These are phyloP conservation scores for Theodoxus fluviatilis DNA, from an alignment of 2,888 invertebrate species.

Conservation along the genomic window DNA sequence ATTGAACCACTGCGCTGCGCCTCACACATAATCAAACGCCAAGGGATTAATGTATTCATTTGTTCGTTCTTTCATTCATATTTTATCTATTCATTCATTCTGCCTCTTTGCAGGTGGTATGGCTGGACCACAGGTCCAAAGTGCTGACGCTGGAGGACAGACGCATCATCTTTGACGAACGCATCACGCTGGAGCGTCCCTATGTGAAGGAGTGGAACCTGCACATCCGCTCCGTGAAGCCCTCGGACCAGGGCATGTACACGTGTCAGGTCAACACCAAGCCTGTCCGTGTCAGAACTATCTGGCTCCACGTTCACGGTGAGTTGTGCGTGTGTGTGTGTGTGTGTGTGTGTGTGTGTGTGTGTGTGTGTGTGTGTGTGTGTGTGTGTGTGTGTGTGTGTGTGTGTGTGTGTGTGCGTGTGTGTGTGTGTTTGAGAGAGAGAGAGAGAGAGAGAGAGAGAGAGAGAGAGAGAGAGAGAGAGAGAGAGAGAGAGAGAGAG, in stretches of 20 bases:
- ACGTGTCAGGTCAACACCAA: conserved; percentile 60
- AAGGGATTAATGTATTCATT: no score
- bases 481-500: neutral
- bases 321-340: conserved; percentile 5
- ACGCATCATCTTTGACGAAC: conserved; percentile 55
- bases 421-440: conserved; percentile 20
- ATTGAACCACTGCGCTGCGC: no score
- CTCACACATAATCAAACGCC: no score
- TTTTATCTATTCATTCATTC: neutral
- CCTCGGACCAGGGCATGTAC: conserved; percentile 57
- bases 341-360: conserved; percentile 18
- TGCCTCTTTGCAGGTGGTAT: conserved; percentile 50
- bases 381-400: conserved; percentile 27
- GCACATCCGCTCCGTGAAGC: conserved; percentile 51
- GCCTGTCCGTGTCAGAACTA: conserved; percentile 57
- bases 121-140: conserved; percentile 54
- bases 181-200: conserved; percentile 58
- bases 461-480: neutral
- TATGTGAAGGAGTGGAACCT: conserved; percentile 61
- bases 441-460: neutral
- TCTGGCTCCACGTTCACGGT: conserved; percentile 60
- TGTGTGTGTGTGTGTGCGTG: conserved; percentile 24
- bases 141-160: conserved; percentile 49
- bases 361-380: conserved; percentile 23
- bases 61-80: no score